Conservation (phyloP, 2,888 invertebrate species). For the Abscondita cerata region DNA sequence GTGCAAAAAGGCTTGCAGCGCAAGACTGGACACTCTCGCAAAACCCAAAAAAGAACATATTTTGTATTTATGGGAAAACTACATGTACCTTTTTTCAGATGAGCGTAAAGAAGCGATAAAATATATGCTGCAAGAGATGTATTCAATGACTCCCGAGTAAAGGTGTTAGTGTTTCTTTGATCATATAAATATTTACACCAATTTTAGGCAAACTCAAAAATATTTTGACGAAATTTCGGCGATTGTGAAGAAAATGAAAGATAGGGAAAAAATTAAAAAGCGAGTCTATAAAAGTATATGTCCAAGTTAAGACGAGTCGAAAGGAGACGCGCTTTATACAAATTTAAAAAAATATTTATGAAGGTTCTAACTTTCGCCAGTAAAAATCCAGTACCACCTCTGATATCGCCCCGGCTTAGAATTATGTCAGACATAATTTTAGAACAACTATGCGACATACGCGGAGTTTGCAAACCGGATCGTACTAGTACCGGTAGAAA, state of each 20-base stretch:
- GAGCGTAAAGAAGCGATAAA: conserved; percentile 63
- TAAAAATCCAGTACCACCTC: conserved; percentile 58
- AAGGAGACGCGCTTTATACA: conserved; percentile 33
- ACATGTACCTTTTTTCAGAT: conserved; percentile 60
- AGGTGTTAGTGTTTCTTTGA: conserved; percentile 11
- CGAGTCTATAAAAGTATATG: conserved; percentile 30
- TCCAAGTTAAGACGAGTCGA: conserved; percentile 14
- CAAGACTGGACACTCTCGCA: conserved; percentile 62
- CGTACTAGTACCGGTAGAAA: conserved; percentile 58
- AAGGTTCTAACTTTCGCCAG: conserved; percentile 50
- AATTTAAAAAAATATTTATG: conserved; percentile 41
- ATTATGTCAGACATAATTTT: conserved; percentile 66
- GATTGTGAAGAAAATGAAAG: conserved; percentile 33
- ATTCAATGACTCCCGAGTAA: conserved; percentile 54
- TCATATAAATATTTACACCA: not conserved
- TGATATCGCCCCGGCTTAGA: conserved; percentile 64
- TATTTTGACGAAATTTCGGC: conserved; percentile 62
- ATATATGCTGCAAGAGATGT: conserved; percentile 61
- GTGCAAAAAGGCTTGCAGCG: conserved; percentile 40
- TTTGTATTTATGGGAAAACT: conserved; percentile 63
- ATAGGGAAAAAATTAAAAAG: conserved; percentile 41
- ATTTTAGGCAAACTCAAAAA: conserved; percentile 65
- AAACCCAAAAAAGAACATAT: conserved; percentile 62
- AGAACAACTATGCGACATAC: conserved; percentile 64
- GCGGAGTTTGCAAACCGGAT: conserved; percentile 96